Evolutionary conservation across 2,113 vertebrate genomes (phyloP), one percentile per base, ranked within the genome.

Genomic region (Dascyllus trimaculatus): DNA sequence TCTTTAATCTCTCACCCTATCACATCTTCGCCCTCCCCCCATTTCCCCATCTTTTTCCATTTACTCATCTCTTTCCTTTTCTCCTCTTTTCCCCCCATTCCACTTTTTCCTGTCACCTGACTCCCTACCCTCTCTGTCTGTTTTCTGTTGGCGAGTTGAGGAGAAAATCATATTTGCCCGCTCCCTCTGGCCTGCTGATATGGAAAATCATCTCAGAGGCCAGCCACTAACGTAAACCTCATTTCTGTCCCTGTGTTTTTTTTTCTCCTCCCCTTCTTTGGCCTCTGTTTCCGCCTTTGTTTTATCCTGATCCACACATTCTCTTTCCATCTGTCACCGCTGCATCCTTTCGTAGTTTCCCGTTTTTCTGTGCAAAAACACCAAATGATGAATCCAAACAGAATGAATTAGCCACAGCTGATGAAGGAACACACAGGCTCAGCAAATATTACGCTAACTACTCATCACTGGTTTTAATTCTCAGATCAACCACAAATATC

Each of bases 81-180:
- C 38, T 35, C 66, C 5, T 45, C 61, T 77, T 80, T 67, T 14
- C 63, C 65, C 52, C 59, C 46, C n/a, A 22, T 5, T 17, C 51
- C 21, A 11, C 21, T 53, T 11, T 83, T 92, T 87, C 80, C 76
- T 78, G 68, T 82, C 68, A 82, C 72, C 57, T 75, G 81, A 68
- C 76, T 75, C 71, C 65, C 61, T 17, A 73, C 63, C 46, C 65
- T 63, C 67, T 63, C 60, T 76, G 70, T 85, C 80, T 87, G 86
- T 87, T 89, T 92, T 89, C 71, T 89, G 81, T 89, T 85, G 80
- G 88, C 54, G 32, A 80, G 85, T 86, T 85, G 82, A 75, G 77
- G 82, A 87, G 85, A 90, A 90, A 90, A 92, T 90, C 85, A 83
- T 79, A 91, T 89, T 91, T 87, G 81, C 80, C 85, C 70, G 24